Conservation (phyloP, 2,113 vertebrate species). For the Microtus montanus region DNA sequence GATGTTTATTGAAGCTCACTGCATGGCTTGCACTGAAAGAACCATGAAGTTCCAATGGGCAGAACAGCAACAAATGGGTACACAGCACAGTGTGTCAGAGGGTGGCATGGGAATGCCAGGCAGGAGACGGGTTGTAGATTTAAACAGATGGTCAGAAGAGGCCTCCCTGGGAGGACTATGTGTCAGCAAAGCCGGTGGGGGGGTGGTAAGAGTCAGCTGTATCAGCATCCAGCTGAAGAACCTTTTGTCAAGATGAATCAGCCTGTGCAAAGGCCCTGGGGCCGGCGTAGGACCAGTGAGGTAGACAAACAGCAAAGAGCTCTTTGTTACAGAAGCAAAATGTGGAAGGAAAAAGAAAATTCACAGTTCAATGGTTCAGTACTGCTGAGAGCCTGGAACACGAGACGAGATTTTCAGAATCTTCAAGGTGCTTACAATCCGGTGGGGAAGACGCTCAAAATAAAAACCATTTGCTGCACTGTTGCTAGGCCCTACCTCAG, state of each 20-base stretch:
- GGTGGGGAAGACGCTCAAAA: neutral
- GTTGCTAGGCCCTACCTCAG: neutral
- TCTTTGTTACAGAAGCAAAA: neutral
- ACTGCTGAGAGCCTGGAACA: neutral
- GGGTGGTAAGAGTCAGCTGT: neutral
- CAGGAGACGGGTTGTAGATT: neutral
- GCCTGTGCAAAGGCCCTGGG: neutral
- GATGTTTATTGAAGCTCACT: neutral
- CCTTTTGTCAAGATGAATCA: no score
- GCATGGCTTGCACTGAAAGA: neutral
- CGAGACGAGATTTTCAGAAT: neutral
- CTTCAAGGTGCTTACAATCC: neutral
- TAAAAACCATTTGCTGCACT: neutral
- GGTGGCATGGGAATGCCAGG: accelerated
- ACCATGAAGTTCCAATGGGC: neutral
- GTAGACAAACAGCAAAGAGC: neutral
- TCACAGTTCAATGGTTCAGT: neutral
- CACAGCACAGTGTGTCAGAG: neutral
- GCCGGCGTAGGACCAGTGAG: neutral
- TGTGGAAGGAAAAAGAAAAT: neutral
- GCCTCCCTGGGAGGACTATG: neutral
- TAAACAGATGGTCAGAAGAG: neutral
- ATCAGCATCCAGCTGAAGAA: neutral
- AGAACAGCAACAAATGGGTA: neutral
- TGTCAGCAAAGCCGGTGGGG: neutral